Base-by-base conservation (phyloP, 1,140 invertebrate species). In the Drosophila virilis region DNA sequence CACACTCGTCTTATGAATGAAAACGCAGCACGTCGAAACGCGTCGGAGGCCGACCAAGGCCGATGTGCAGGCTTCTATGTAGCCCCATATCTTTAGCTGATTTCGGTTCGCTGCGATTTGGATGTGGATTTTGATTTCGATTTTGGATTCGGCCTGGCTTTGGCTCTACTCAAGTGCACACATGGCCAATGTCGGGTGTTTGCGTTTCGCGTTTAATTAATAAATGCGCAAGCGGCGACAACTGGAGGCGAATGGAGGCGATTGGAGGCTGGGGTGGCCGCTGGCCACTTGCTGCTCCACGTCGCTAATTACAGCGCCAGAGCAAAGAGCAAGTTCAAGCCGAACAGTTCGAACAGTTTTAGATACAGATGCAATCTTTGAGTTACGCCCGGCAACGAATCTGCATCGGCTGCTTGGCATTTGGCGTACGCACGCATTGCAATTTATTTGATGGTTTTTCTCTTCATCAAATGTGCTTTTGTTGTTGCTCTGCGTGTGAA, bases 61-160 rank as follows among this genome's bases (percentile, higher is more conserved):
- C 82, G 83, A 57, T 77, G 82, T 65, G 82, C 81, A 85, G 78
- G 81, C 81, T 86, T 85, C 82, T 78, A 86, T 85, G 81, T 78
- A 72, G 48, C 55, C 50, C 48, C 58, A 82, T 81, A 81, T 78
- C 75, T 68, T 42, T 60, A 60, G 57, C 8, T 55, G 50, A 54
- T 65, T 65, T 54, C 13, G 43, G 45, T 48, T 28, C 22, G 22
- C 22, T 57, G 40, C 66, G 67, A 72, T 68, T 83, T 69, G 45
- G 54, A 62, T 73, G 73, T 78, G 78, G 70, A 68, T 71, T 75
- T 80, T 28, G 9, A 54, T 70, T 70, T 32, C 33, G 40, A 45
- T 45, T 50, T 69, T 22, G 43, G 32, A n/a, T 37, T 61, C 33
- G 13, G 33, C 17, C 28, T 33, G 28, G 37, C 45, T 17, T 48